phyloP scores from a whole-genome alignment of 2,888 invertebrate genomes.

The Dynastes grantii region DNA sequence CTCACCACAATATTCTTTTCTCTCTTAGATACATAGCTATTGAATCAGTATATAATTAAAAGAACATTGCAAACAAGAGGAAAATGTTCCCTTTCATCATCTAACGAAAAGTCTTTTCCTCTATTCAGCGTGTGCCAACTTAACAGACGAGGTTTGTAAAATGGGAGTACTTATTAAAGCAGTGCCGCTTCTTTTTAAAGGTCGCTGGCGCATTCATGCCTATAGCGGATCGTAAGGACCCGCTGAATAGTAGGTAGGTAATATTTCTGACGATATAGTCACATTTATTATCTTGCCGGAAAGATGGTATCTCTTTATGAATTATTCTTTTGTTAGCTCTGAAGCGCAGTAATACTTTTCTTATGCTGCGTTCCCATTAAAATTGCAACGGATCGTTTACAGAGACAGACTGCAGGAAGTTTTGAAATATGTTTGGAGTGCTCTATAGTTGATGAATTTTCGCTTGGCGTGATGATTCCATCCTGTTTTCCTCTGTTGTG shows the following conservation, averaged over 20 bases:
- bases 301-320: constrained; percentile 33
- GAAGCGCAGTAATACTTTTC: constrained; percentile 38
- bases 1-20: no score
- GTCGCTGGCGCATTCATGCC: constrained; percentile 28
- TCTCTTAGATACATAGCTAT: no score
- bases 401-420: constrained; percentile 8
- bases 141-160: no score
- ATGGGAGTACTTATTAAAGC: constrained; percentile 5
- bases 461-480: neutral
- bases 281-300: constrained; percentile 31
- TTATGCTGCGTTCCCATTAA: constrained; percentile 33
- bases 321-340: constrained; percentile 27
- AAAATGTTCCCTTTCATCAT: no score
- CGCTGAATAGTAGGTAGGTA: constrained; percentile 21
- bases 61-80: no score
- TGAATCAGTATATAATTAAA: no score
- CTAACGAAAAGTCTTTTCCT: no score
- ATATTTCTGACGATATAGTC: constrained; percentile 30
- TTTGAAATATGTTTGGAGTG: constrained; percentile 26
- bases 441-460: constrained; percentile 9
- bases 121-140: no score
- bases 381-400: constrained; percentile 16
- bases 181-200: constrained; percentile 14
- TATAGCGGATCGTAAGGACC: neutral
- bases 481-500: neutral